These are phyloP conservation scores for Corydoras maculifer DNA, from an alignment of 2,113 vertebrate genomes.

Conservation along the genomic window DNA sequence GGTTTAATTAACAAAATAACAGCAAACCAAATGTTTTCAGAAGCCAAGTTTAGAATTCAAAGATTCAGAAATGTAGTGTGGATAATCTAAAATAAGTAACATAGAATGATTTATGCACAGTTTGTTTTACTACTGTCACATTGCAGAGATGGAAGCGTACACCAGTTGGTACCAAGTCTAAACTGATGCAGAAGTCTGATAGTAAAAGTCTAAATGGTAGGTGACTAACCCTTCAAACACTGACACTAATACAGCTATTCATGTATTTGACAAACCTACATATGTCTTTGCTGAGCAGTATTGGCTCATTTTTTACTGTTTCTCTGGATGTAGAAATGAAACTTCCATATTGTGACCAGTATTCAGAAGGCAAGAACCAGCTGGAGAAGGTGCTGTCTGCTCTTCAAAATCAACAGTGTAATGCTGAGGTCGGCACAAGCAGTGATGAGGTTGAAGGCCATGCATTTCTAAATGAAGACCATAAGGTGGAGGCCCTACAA, in stretches of 20 bases:
- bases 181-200: constrained; percentile 8
- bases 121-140: background rate
- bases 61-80: too few species aligned
- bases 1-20: too few species aligned
- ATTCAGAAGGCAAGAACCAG: background rate
- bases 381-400: background rate
- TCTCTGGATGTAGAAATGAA: background rate
- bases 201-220: constrained; percentile 11
- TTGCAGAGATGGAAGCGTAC: constrained; percentile 14
- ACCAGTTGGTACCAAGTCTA: background rate
- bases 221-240: background rate
- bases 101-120: background rate
- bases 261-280: background rate
- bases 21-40: too few species aligned
- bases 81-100: too few species aligned
- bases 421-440: background rate
- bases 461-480: background rate
- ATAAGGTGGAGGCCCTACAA: background rate
- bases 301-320: background rate
- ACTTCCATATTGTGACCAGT: background rate
- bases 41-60: too few species aligned
- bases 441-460: background rate
- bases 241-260: background rate
- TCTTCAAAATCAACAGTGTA: constrained; percentile 4
- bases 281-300: background rate